phyloP scores from a whole-genome alignment of 1,140 invertebrate genomes.

The Drosophila grimshawi region DNA sequence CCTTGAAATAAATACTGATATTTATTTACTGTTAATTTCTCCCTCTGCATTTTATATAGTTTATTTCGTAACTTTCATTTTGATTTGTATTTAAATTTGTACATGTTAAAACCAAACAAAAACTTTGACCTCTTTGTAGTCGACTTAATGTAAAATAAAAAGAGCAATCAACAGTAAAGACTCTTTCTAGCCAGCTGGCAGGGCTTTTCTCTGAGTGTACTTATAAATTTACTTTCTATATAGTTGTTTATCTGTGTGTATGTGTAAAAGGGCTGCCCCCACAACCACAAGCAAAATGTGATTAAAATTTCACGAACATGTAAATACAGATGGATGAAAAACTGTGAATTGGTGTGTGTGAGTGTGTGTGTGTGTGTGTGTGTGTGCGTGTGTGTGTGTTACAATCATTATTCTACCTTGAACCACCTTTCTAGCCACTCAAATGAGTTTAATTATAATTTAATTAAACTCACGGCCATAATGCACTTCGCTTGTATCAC shows the following conservation, averaged over 20 bases:
- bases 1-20: no score
- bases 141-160: no score
- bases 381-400: constrained; percentile 2
- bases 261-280: neutral
- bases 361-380: constrained; percentile 5
- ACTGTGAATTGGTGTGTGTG: constrained; percentile 30
- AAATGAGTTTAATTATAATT: constrained; percentile 81
- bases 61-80: no score
- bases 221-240: neutral
- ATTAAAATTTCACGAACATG: constrained; percentile 56
- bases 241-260: neutral
- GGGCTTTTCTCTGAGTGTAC: neutral
- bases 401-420: constrained; percentile 6
- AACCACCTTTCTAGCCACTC: constrained; percentile 24
- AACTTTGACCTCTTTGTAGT: no score
- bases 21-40: no score
- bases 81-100: no score
- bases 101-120: no score
- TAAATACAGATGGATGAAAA: constrained; percentile 46
- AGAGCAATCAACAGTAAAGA: no score
- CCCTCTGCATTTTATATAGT: no score
- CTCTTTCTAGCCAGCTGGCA: no score
- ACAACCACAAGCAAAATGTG: constrained; percentile 39
- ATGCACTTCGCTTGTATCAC: constrained; percentile 74
- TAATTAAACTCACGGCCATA: constrained; percentile 75